Percentiles rank a stretch among this genome's conserved stretches.
phyloP scores from a whole-genome alignment of 2,888 invertebrate genomes.

The Scaptomyza tumidula region DNA sequence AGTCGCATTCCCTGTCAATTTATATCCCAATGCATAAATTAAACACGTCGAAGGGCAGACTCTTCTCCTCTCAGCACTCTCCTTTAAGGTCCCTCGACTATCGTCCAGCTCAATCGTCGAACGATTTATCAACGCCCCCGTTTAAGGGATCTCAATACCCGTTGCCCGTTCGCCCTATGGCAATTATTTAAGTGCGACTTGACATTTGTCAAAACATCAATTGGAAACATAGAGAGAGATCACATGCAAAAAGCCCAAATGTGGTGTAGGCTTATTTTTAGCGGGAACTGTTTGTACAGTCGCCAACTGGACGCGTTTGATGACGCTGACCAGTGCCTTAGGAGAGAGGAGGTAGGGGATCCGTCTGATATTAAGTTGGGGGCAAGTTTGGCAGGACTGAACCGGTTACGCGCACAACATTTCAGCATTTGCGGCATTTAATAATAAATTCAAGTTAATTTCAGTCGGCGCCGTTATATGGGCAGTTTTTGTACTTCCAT shows the following conservation, averaged over 20 bases:
- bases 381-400: constrained; percentile 25
- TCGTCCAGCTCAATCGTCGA: background rate
- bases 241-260: constrained; percentile 24
- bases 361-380: constrained; percentile 17
- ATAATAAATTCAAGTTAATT: constrained; percentile 73
- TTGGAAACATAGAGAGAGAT: constrained; percentile 15
- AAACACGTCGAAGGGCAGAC: constrained; percentile 37
- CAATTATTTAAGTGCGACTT: constrained; percentile 38
- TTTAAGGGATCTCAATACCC: background rate
- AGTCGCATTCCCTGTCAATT: constrained; percentile 34
- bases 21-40: constrained; percentile 48
- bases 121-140: constrained; percentile 14
- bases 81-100: background rate
- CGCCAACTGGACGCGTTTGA: constrained; percentile 70
- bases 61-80: background rate
- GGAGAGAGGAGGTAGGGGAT: background rate
- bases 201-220: constrained; percentile 64
- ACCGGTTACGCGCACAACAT: constrained; percentile 58
- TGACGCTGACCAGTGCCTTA: constrained; percentile 21
- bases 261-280: constrained; percentile 58
- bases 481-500: constrained; percentile 42
- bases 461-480: constrained; percentile 75
- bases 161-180: constrained; percentile 1
- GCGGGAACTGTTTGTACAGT: constrained; percentile 69
- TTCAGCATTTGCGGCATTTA: constrained; percentile 45